Conservation (phyloP, 2,797 vertebrate genomes). For the Hippopotamyrus pictus region DNA sequence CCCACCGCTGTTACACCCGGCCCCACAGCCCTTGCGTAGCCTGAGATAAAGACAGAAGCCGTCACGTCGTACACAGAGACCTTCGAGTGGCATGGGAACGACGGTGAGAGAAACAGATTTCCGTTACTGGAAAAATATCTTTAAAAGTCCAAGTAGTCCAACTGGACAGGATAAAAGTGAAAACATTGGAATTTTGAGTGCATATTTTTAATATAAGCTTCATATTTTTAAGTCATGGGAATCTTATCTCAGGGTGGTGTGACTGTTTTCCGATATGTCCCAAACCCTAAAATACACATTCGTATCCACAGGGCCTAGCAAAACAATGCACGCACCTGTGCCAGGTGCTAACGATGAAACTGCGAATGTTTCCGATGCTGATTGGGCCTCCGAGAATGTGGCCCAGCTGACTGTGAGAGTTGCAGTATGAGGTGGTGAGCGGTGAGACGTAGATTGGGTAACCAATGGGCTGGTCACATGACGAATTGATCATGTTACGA, state of each 20-base stretch:
- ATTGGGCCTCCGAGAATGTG: conserved; percentile 89
- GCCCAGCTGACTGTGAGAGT: conserved; percentile 86
- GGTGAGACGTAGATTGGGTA: conserved; percentile 98
- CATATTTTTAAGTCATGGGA: background rate
- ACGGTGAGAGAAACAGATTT: background rate
- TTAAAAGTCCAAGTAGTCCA: background rate
- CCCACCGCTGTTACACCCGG: conserved; percentile 95
- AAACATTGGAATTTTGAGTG: background rate
- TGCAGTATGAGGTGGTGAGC: conserved; percentile 91
- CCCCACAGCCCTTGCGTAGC: conserved; percentile 91
- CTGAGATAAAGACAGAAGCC: conserved; percentile 47
- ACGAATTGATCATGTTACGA: conserved; percentile 98
- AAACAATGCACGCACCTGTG: conserved; percentile 69
- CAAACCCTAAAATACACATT: background rate
- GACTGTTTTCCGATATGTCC: background rate
- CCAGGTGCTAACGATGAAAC: conserved; percentile 91
- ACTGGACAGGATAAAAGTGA: background rate
- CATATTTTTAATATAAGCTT: background rate
- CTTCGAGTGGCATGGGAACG: background rate
- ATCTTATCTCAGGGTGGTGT: background rate
- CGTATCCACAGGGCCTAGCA: background rate
- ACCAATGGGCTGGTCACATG: conserved; percentile 95
- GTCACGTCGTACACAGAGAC: background rate
- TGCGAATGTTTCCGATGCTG: conserved; percentile 87
- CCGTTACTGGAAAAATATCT: background rate